These are phyloP conservation scores for Agrochola litura DNA, from an alignment of 2,888 invertebrate species.

Conservation along the genomic window DNA sequence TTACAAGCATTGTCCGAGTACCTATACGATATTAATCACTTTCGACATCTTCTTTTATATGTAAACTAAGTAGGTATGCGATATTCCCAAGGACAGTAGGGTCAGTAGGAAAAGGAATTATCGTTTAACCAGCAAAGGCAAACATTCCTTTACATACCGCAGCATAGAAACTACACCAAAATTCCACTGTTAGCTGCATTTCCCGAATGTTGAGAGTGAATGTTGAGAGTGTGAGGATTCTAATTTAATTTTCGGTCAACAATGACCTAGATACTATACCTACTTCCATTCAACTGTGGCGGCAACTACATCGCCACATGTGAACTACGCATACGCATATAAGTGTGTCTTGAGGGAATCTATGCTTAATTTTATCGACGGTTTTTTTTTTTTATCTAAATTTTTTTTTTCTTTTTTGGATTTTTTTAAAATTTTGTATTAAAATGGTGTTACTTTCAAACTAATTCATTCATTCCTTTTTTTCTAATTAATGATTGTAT, in stretches of 20 bases:
- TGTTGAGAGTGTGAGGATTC: not conserved
- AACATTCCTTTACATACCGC: conserved; percentile 34
- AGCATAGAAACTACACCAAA: conserved; percentile 32
- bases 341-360: too few relatives aligned
- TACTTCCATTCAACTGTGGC: too few relatives aligned
- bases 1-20: too few relatives aligned
- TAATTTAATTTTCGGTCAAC: not conserved
- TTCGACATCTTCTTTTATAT: not conserved
- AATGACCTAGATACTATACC: not conserved
- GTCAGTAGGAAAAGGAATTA: conserved; percentile 8
- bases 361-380: too few relatives aligned
- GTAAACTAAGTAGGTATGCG: not conserved
- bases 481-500: too few relatives aligned
- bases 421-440: too few relatives aligned
- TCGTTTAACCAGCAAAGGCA: conserved; percentile 24
- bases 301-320: too few relatives aligned
- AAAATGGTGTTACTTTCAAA: too few relatives aligned
- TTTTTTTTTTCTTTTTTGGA: too few relatives aligned
- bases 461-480: too few relatives aligned
- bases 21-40: not conserved
- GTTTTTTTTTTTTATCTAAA: too few relatives aligned
- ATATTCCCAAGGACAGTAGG: not conserved
- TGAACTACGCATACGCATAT: too few relatives aligned
- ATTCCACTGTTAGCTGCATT: conserved; percentile 30
- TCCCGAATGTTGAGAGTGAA: not conserved